Conservation (phyloP, 2,113 vertebrate species). For the Chloroceryle aenea region DNA sequence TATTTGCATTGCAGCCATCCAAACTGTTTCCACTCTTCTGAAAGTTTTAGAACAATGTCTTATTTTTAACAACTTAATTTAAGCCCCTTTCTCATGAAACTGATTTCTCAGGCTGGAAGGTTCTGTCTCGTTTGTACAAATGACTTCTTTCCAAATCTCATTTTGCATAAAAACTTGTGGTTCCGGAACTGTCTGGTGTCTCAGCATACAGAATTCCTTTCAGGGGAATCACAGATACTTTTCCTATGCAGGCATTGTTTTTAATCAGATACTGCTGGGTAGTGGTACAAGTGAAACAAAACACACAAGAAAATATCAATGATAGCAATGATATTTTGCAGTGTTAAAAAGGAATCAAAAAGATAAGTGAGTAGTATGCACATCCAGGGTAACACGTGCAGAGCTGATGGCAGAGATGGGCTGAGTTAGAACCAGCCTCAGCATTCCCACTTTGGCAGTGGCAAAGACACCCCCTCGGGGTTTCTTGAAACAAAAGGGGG, state of each 20-base stretch:
- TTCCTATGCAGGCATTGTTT: background rate
- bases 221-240: background rate
- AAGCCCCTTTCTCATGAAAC: background rate
- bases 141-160: background rate
- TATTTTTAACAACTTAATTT: background rate
- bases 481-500: background rate
- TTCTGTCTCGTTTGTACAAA: background rate
- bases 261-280: background rate
- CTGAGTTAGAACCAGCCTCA: background rate
- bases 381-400: background rate
- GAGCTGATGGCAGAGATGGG: background rate
- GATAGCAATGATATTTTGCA: background rate
- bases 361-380: background rate
- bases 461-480: background rate
- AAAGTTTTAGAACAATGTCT: background rate
- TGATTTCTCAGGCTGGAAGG: background rate
- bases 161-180: background rate
- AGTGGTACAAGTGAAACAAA: background rate
- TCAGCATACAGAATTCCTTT: slow-evolving; percentile 13
- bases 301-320: background rate
- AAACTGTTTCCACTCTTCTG: background rate
- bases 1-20: background rate
- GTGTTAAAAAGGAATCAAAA: background rate
- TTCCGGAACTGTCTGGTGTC: background rate
- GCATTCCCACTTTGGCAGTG: background rate